Percentiles rank a stretch among this genome's conserved stretches.
phyloP scores from a whole-genome alignment of 2,113 vertebrate genomes.

The Numenius arquata region DNA sequence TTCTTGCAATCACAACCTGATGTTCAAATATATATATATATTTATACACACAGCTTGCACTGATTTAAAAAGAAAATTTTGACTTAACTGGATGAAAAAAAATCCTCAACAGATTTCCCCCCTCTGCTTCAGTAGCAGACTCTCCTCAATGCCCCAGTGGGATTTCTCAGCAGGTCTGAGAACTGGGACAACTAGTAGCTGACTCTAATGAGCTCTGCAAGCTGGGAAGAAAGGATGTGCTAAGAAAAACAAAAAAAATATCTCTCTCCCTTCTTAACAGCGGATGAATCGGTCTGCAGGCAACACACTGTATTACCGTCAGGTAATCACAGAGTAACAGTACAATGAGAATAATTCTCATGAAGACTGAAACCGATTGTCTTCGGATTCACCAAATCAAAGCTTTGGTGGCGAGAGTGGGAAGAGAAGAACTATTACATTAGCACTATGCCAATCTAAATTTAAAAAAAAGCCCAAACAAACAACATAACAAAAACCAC shows the following conservation, averaged over 20 bases:
- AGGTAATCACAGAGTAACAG: neutral
- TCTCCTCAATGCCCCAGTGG: neutral
- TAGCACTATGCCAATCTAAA: neutral
- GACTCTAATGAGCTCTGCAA: neutral
- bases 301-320: no score
- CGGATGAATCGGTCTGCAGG: neutral
- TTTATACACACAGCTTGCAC: neutral
- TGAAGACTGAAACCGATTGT: neutral
- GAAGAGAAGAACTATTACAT: neutral
- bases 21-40: neutral
- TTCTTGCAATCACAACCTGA: neutral
- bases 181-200: neutral
- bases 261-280: neutral
- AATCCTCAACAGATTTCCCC: neutral
- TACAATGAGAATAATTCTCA: accelerated
- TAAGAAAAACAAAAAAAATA: neutral
- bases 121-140: neutral
- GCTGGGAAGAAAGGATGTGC: neutral
- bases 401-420: neutral
- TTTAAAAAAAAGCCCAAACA: neutral
- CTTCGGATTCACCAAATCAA: neutral
- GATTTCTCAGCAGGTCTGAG: neutral
- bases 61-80: neutral
- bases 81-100: neutral
- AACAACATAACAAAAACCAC: neutral